A percentile compares a stretch with the other conserved stretches of the same genome.
phyloP scores from a whole-genome alignment of 2,113 vertebrate genomes.

The Chaetorhynchus papuensis region DNA sequence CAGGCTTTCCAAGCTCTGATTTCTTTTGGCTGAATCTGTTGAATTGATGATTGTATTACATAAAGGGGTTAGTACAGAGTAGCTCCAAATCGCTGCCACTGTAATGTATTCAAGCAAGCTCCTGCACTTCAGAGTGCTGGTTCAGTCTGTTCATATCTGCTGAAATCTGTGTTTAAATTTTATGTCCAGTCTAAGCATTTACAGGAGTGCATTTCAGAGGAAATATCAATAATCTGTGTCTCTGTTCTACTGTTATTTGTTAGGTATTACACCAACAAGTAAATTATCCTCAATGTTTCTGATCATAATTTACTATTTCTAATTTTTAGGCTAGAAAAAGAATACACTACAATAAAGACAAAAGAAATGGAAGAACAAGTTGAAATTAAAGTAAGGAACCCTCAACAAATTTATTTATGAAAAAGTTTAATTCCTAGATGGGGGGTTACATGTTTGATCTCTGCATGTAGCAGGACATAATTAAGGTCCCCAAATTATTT shows the following conservation, averaged over 20 bases:
- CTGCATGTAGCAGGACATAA: neutral
- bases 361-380: slow-evolving; percentile 99
- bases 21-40: neutral
- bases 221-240: neutral
- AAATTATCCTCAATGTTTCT: neutral
- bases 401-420: neutral
- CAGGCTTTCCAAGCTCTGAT: neutral
- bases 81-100: neutral
- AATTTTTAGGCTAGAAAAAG: slow-evolving; percentile 90
- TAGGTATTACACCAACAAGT: neutral
- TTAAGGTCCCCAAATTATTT: neutral
- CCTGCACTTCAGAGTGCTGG: neutral
- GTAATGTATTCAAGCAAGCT: neutral
- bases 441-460: neutral
- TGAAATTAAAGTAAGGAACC: slow-evolving; percentile 91
- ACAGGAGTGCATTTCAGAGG: neutral
- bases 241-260: neutral
- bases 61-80: neutral
- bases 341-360: slow-evolving; percentile 98
- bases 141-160: neutral
- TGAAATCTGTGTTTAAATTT: neutral
- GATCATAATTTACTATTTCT: neutral
- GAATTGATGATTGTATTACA: neutral
- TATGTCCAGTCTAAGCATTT: neutral
- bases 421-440: neutral